A percentile compares a stretch with the other conserved stretches of the same genome.
phyloP scores from a whole-genome alignment of 1,140 invertebrate species.

The Dolichoris vasculosae region DNA sequence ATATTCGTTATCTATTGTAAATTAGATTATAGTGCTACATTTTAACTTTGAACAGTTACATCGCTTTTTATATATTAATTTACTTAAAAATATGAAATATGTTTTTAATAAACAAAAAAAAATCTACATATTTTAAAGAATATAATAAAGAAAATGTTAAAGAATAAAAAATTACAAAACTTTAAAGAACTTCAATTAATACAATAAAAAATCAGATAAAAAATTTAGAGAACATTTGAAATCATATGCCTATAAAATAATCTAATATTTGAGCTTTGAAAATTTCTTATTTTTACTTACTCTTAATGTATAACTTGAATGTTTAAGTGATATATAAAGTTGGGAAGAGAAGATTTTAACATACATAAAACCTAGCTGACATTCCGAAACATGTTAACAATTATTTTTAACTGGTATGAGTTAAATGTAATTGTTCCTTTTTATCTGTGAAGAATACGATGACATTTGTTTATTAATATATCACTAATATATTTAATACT shows the following conservation, averaged over 20 bases:
- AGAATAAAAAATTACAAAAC: no score
- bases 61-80: neutral
- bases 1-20: neutral
- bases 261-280: no score
- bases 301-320: neutral
- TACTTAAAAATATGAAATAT: neutral
- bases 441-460: constrained; percentile 14
- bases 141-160: no score
- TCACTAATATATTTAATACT: neutral
- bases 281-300: no score
- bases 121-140: no score
- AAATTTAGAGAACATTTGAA: no score
- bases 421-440: constrained; percentile 53
- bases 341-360: neutral
- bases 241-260: no score
- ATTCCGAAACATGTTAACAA: constrained; percentile 15
- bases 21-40: no score
- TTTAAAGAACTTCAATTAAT: no score
- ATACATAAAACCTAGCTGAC: no score
- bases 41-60: no score
- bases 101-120: neutral
- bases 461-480: constrained; percentile 2
- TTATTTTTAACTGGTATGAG: constrained; percentile 55
- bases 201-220: no score
- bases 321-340: neutral